Base-by-base conservation (phyloP, 2,797 vertebrate species). In the Cuculus canorus region DNA sequence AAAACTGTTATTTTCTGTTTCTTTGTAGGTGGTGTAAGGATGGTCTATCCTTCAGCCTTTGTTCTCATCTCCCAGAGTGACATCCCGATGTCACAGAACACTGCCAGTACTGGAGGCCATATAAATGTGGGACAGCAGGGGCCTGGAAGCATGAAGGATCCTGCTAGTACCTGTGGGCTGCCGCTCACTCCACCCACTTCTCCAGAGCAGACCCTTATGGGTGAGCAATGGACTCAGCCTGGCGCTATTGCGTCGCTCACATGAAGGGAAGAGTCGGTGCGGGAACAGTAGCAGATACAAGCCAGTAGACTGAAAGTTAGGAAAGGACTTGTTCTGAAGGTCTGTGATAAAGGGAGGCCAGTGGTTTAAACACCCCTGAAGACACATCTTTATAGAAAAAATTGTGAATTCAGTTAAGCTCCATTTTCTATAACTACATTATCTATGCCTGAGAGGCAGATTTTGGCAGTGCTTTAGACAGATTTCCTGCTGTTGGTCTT, bases 21-120 rank as follows among this genome's bases (percentile, higher is more conserved):
- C 60, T 69, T 87, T 75, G 41, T 52, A 99, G 99, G 99, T 96
- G 99, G 99, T 37, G 99, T 99, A 47, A 98, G 99, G 95, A 99
- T 99, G 99, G 99, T 99, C 86, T 99, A 99, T 96, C 99, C 99
- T 92, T 98, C 99, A 96, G 98, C 99, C 95, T 99, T 99, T 93
- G 99, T 99, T 97, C 98, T 99, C 93, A 98, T 99, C 93, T 98
- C 99, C 96, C 99, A 99, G 97, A 98, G 98, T 82, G 99, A 99
- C 97, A 98, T 99, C 76, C 99, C 99, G 1, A 95, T 98, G 95
- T 98, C 99, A 97, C 98, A 98, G 96, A 98, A 96, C 56, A 92
- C 98, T 94, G 97, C 98, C 88, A 97, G 77, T 82, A 96, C 98
- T 57, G 98, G 98, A 92, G 97, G 98, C 92, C 98, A 98, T 35